Evolutionary conservation across 2,888 invertebrate genomes (phyloP).

Genomic region (Teinopalpus imperialis): DNA sequence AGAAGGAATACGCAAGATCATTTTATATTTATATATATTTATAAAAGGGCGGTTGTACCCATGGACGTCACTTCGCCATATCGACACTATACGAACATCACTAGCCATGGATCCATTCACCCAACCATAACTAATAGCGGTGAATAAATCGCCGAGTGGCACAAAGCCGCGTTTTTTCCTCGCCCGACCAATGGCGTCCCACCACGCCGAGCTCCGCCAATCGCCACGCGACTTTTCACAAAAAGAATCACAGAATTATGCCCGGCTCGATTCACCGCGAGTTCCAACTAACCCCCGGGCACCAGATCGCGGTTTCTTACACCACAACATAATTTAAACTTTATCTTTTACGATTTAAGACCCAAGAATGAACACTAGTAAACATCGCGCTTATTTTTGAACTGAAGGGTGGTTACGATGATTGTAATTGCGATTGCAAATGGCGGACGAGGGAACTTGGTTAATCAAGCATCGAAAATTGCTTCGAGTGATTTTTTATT

Average conservation of each 20-base stretch:
- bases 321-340: slow-evolving; percentile 39
- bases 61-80: too few relatives aligned
- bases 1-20: too few relatives aligned
- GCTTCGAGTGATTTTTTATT: slow-evolving; percentile 41
- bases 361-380: slow-evolving; percentile 6
- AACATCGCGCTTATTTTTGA: slow-evolving; percentile 24
- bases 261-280: slow-evolving; percentile 59
- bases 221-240: slow-evolving; percentile 49
- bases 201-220: slow-evolving; percentile 56
- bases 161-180: slow-evolving; percentile 67
- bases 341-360: slow-evolving; percentile 36
- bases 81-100: slow-evolving; percentile 3
- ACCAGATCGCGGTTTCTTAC: slow-evolving; percentile 59
- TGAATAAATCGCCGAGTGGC: slow-evolving; percentile 70
- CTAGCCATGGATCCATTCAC: slow-evolving; percentile 42
- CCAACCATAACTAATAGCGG: slow-evolving; percentile 78
- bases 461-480: slow-evolving; percentile 62
- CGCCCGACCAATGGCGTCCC: slow-evolving; percentile 56
- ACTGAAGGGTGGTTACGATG: slow-evolving; percentile 42
- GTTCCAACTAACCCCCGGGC: slow-evolving; percentile 60
- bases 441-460: slow-evolving; percentile 59
- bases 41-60: too few relatives aligned
- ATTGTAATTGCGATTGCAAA: slow-evolving; percentile 74
- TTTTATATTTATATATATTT: too few relatives aligned
- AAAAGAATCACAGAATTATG: slow-evolving; percentile 72